Conservation (phyloP, 2,888 invertebrate genomes). For the Dichetophora obliterata region DNA sequence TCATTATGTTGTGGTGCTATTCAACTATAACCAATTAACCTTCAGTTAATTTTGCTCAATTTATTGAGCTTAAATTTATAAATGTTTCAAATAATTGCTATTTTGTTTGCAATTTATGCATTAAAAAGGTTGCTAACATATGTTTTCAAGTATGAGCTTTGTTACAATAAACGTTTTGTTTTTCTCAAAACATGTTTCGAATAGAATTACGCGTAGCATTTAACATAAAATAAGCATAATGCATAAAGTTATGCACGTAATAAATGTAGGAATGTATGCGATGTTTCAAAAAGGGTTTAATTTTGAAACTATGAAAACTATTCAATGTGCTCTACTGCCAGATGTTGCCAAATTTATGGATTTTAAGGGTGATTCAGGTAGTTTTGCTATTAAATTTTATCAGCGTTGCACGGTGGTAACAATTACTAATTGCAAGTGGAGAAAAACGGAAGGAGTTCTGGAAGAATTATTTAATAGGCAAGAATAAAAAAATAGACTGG, state of each 20-base stretch:
- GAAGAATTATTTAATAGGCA: too few relatives aligned
- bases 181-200: background rate
- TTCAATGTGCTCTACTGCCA: conserved; percentile 3
- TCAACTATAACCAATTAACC: background rate
- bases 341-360: conserved; percentile 2
- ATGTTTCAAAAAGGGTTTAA: conserved; percentile 46
- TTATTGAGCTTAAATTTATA: background rate
- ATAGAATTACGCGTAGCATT: too few relatives aligned
- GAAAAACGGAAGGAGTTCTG: too few relatives aligned
- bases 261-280: conserved; percentile 60
- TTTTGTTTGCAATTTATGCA: too few relatives aligned
- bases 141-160: background rate
- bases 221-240: background rate
- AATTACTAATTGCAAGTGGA: too few relatives aligned
- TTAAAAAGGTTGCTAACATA: too few relatives aligned
- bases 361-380: background rate
- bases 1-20: background rate
- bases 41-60: background rate
- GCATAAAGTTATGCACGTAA: conserved; percentile 66
- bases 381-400: too few relatives aligned
- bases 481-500: too few relatives aligned
- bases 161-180: background rate
- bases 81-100: too few relatives aligned
- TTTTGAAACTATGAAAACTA: conserved; percentile 39
- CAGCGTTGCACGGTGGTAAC: too few relatives aligned